A percentile compares a stretch with the other conserved stretches of the same genome.
These are phyloP conservation scores for Cisticola juncidis DNA, from an alignment of 2,113 vertebrate genomes.

Conservation along the genomic window DNA sequence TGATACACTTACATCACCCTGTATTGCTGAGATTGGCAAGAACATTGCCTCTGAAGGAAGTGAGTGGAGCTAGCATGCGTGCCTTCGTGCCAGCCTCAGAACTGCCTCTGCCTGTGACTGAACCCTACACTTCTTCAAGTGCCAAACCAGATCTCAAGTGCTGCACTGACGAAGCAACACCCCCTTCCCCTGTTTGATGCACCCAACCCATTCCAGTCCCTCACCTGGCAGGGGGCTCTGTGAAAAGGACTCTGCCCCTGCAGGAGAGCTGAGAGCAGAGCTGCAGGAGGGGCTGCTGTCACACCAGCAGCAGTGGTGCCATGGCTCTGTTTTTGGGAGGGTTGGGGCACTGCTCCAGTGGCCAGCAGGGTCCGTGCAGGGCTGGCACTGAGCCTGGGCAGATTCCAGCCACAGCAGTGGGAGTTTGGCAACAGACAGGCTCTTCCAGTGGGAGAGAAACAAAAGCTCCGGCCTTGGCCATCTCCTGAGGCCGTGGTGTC, in stretches of 20 bases:
- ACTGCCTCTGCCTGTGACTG: neutral
- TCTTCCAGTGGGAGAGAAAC: neutral
- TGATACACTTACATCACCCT: slow-evolving; percentile 3
- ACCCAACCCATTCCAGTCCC: neutral
- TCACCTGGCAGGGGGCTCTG: neutral
- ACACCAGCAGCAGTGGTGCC: neutral
- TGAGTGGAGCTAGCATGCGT: rapidly evolving
- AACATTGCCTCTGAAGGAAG: neutral
- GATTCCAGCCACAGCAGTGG: rapidly evolving
- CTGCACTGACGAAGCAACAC: neutral
- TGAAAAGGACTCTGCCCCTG: rapidly evolving
- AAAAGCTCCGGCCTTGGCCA: neutral
- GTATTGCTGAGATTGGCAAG: neutral
- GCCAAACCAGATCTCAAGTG: neutral
- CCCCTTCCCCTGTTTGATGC: neutral
- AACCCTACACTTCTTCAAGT: neutral
- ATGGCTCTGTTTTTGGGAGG: rapidly evolving
- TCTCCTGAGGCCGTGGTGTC: neutral
- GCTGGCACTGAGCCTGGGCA: neutral
- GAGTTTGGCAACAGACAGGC: neutral
- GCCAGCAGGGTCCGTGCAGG: neutral
- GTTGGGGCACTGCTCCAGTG: neutral
- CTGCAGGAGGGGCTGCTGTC: neutral
- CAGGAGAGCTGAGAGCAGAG: neutral
- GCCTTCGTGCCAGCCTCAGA: neutral